These are phyloP conservation scores for Charanyca ferruginea DNA, from an alignment of 2,888 invertebrate species.

Conservation along the genomic window DNA sequence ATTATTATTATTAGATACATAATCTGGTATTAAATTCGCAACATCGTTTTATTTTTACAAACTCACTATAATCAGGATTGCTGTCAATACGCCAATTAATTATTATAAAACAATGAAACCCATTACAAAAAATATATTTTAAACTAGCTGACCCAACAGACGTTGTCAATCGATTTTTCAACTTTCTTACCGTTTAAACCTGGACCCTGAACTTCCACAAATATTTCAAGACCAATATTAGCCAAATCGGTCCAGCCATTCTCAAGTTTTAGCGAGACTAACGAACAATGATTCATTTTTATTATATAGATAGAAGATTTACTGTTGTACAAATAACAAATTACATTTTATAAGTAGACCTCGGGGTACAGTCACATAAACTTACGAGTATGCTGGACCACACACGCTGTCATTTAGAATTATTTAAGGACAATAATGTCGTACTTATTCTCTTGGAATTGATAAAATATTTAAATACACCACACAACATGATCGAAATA, in stretches of 20 bases:
- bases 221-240: no score
- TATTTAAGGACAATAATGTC: not conserved
- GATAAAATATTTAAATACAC: not conserved
- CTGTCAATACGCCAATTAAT: not conserved
- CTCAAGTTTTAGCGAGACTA: no score
- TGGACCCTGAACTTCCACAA: no score
- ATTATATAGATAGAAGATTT: no score
- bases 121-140: no score
- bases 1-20: not conserved
- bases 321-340: not conserved
- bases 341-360: not conserved
- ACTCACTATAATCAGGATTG: conserved; percentile 1
- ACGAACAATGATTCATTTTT: no score
- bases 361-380: not conserved
- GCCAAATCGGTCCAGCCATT: no score
- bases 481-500: not conserved
- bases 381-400: not conserved
- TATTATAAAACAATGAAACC: not conserved
- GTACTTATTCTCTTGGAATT: not conserved
- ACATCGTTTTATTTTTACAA: not conserved
- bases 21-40: not conserved
- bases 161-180: no score
- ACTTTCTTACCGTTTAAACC: no score
- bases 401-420: not conserved
- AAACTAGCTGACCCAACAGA: no score